These are phyloP conservation scores for Rana temporaria DNA, from an alignment of 2,113 vertebrate genomes.

Conservation along the genomic window DNA sequence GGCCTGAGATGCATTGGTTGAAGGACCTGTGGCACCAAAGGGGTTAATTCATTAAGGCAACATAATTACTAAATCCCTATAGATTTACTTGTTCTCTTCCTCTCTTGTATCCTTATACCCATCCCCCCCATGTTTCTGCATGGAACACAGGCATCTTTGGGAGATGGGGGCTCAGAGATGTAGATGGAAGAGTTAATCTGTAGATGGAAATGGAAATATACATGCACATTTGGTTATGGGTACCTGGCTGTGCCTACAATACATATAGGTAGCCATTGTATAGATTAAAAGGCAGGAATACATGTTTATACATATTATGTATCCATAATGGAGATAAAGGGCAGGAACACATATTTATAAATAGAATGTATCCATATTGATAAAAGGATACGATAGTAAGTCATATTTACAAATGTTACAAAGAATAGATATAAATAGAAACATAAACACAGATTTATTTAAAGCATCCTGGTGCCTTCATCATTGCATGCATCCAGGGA, in stretches of 20 bases:
- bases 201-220: neutral
- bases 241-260: neutral
- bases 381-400: neutral
- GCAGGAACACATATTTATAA: no score
- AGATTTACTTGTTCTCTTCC: neutral
- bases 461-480: neutral
- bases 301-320: neutral
- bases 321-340: no score
- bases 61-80: conserved; percentile 24
- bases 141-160: neutral
- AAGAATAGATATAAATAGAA: neutral
- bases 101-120: conserved; percentile 1
- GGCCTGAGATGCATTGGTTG: conserved; percentile 12
- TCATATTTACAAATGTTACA: neutral
- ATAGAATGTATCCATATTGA: neutral
- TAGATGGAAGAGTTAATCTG: no score
- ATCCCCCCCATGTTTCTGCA: neutral
- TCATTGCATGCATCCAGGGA: no score
- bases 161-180: no score
- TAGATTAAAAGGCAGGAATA: neutral
- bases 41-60: conserved; percentile 43
- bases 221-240: neutral
- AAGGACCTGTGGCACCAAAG: neutral
- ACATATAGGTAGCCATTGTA: neutral
- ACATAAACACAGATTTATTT: neutral